phyloP scores from a whole-genome alignment of 2,113 vertebrate genomes.

The Thunnus maccoyii region DNA sequence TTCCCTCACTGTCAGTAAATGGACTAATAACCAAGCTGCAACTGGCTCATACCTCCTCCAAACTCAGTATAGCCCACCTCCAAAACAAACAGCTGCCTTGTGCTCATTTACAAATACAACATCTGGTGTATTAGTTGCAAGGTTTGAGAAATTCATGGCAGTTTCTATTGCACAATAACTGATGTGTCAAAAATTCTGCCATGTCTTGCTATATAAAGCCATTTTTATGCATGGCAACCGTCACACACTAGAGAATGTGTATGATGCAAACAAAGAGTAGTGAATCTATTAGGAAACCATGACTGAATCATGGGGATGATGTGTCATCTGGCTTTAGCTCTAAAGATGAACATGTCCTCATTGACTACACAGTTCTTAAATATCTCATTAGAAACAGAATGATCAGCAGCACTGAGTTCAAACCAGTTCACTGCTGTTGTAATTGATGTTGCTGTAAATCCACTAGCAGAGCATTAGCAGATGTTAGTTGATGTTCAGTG shows the following conservation, averaged over 20 bases:
- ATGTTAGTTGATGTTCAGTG: background rate
- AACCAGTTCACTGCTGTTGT: background rate
- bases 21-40: conserved; percentile 16
- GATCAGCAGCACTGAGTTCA: conserved; percentile 17
- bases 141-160: background rate
- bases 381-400: conserved; percentile 9
- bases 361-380: conserved; percentile 3
- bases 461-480: background rate
- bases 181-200: background rate
- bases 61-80: conserved; percentile 2
- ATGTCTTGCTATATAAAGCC: background rate
- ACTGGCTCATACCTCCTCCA: conserved; percentile 16
- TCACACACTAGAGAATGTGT: background rate
- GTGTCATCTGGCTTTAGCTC: conserved; percentile 14
- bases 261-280: background rate
- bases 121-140: background rate
- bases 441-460: conserved; percentile 31
- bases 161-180: background rate
- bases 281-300: conserved; percentile 5
- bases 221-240: background rate
- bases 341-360: background rate
- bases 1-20: conserved; percentile 31
- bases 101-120: background rate
- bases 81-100: conserved; percentile 15
- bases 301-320: conserved; percentile 8